Evolutionary conservation across 2,113 vertebrate species (phyloP).

Genomic region (Xenotilapia flavipinnis): DNA sequence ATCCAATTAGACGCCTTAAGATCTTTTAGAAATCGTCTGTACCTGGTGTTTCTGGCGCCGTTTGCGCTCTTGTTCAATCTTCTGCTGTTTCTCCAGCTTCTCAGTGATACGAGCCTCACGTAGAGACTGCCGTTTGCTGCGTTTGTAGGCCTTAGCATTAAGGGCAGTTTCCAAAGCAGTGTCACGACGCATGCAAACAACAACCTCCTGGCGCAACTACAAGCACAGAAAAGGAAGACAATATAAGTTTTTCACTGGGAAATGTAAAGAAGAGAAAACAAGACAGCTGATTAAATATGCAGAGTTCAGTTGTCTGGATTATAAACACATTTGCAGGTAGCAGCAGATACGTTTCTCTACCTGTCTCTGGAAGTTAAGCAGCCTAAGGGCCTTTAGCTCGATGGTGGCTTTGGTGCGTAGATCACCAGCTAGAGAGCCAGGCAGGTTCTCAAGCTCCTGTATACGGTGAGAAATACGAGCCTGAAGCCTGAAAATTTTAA

Average conservation of each 20-base stretch:
- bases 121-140: conserved; percentile 93
- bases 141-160: conserved; percentile 95
- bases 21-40: neutral
- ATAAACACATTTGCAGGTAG: neutral
- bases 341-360: conserved; percentile 39
- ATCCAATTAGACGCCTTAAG: neutral
- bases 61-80: conserved; percentile 96
- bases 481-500: conserved; percentile 75
- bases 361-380: conserved; percentile 97
- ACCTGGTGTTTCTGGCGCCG: conserved; percentile 97
- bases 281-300: neutral
- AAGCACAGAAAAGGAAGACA: neutral
- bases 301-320: neutral
- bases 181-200: conserved; percentile 96
- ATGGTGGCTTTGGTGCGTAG: conserved; percentile 95
- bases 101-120: conserved; percentile 95
- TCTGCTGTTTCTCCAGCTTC: conserved; percentile 98
- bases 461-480: conserved; percentile 93
- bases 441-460: conserved; percentile 93
- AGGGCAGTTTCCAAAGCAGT: conserved; percentile 92
- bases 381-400: conserved; percentile 91
- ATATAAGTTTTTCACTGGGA: neutral
- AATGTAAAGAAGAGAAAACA: neutral
- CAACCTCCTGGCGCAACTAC: conserved; percentile 93
- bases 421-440: conserved; percentile 89